Evolutionary conservation across 2,113 vertebrate genomes (phyloP), one percentile per base, ranked within the genome.

Genomic region (Lethenteron reissneri): DNA sequence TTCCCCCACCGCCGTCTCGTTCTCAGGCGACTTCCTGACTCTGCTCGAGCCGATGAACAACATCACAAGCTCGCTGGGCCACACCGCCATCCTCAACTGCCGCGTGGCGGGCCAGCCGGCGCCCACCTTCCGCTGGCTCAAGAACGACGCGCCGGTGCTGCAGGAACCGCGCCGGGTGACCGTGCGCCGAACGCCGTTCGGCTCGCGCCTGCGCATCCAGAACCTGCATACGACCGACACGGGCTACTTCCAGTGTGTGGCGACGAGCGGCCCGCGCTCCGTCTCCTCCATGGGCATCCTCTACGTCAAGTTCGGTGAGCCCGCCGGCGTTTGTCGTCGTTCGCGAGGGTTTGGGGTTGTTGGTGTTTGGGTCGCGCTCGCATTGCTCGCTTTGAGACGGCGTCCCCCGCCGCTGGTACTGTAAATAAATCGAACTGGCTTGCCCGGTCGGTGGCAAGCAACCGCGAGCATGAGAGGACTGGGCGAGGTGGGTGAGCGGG

Each of bases 171-270:
- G 92, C 1, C 81, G 94, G 12, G 79, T 99, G 75, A 97, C 94
- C 69, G 92, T 87, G 77, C 81, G 87, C 1, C 79, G 84, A 60
- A 95, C 79, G 1, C 72, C 75, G 17, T 95, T 89, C 1, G 94
- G 94, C 1, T 97, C 94, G 1, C 85, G 94, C 1, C 83, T 99
- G 41, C 83, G 94, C 2, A 99, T 99, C 70, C 83, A 88, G 71
- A 95, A 96, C 80, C 84, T 97, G 1, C 91, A 99, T 79, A 99
- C 94, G 1, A 99, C 94, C 0, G 94, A 99, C 77, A 99, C 94
- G 0, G 94, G 94, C 59, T 99, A 99, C 80, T 99, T 99, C 83
- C 94, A 99, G 82, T 97, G 92, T 1, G 84, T 90, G 14, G 94
- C 94, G 1, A 86, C 82, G 10, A 99, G 89, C 2, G 82, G 78